These are phyloP conservation scores for Solea solea DNA, from an alignment of 2,113 vertebrate genomes.

Conservation along the genomic window DNA sequence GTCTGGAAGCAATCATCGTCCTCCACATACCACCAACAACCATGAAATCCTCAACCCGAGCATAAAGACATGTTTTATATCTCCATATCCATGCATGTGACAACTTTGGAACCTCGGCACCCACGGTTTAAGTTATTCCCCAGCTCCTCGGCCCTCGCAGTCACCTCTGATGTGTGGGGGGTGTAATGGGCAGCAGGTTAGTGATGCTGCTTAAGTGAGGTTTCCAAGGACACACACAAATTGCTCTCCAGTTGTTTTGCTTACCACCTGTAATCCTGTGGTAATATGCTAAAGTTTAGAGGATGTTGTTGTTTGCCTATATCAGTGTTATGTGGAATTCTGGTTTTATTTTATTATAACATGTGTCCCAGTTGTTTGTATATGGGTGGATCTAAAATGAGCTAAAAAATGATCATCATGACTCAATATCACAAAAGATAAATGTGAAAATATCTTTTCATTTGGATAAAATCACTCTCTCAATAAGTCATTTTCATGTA, in stretches of 20 bases:
- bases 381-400: background rate
- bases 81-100: slow-evolving; percentile 73
- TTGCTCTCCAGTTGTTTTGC: background rate
- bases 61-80: slow-evolving; percentile 79
- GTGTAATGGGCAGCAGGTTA: slow-evolving; percentile 17
- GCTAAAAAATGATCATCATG: background rate
- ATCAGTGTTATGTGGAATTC: background rate
- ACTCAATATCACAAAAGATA: background rate
- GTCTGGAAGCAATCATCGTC: slow-evolving; percentile 81
- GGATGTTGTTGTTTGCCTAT: too few species aligned
- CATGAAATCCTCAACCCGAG: slow-evolving; percentile 76
- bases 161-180: slow-evolving; percentile 35
- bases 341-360: background rate
- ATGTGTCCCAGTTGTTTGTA: too few species aligned
- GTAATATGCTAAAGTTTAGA: too few species aligned
- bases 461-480: slow-evolving; percentile 4
- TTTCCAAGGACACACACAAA: slow-evolving; percentile 13
- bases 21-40: slow-evolving; percentile 74
- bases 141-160: slow-evolving; percentile 25
- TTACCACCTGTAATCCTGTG: background rate
- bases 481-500: background rate
- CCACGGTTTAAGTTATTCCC: slow-evolving; percentile 52
- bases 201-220: background rate
- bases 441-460: background rate
- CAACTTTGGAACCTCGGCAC: slow-evolving; percentile 69